phyloP scores from a whole-genome alignment of 2,113 vertebrate species.

The Entelurus aequoreus region DNA sequence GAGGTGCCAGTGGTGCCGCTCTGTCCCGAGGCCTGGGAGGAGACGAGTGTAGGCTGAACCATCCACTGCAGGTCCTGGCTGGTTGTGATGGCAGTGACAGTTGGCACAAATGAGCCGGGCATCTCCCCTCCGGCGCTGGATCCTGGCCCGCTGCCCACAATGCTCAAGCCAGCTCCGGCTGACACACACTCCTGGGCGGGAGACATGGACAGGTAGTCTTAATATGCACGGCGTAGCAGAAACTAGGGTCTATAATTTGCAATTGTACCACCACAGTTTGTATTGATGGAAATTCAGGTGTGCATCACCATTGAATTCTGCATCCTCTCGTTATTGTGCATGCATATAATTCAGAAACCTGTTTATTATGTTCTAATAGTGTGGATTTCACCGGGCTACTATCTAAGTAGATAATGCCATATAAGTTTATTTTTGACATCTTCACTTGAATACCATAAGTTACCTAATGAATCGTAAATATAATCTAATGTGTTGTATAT shows the following conservation, averaged over 20 bases:
- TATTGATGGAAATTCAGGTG: no score
- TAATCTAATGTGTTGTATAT: no score
- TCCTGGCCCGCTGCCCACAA: conserved; percentile 61
- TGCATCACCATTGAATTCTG: no score
- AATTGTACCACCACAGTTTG: no score
- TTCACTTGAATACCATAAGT: no score
- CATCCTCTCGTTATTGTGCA: no score
- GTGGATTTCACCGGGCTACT: no score
- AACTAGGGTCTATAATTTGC: background rate
- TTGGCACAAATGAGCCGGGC: conserved; percentile 93
- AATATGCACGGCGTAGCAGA: conserved; percentile 2
- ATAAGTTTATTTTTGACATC: no score
- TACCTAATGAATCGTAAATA: no score
- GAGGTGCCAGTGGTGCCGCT: conserved; percentile 64
- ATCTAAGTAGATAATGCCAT: no score
- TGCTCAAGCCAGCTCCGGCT: conserved; percentile 65
- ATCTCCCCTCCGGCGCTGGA: conserved; percentile 80
- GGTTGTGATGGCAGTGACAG: conserved; percentile 94
- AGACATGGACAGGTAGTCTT: conserved; percentile 9
- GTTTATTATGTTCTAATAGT: no score
- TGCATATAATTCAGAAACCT: no score
- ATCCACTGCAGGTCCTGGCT: conserved; percentile 98
- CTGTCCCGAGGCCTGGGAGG: conserved; percentile 89
- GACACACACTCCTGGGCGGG: conserved; percentile 71
- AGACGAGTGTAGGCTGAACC: conserved; percentile 91